Percentiles rank a stretch among this genome's conserved stretches.
Evolutionary conservation across 1,140 invertebrate genomes (phyloP).

Genomic region (Scylla paramamosain): DNA sequence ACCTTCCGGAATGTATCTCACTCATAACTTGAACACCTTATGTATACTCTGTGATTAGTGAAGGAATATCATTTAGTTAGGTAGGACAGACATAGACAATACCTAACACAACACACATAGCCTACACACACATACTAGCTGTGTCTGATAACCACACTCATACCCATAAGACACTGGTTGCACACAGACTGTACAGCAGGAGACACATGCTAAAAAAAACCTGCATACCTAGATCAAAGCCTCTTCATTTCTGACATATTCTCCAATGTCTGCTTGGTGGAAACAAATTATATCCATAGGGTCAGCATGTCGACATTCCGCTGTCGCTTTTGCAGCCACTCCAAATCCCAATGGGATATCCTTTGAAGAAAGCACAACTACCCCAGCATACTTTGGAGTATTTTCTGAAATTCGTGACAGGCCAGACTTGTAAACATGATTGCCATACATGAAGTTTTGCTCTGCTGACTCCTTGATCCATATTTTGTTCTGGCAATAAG

Average conservation of each 20-base stretch:
- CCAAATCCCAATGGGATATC: constrained; percentile 98
- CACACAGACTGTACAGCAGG: too few species aligned
- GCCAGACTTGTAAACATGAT: constrained; percentile 96
- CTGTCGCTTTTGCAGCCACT: constrained; percentile 93
- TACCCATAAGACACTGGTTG: too few species aligned
- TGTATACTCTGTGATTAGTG: too few species aligned
- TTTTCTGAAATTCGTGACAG: constrained; percentile 98
- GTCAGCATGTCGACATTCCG: constrained; percentile 95
- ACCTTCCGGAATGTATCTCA: too few species aligned
- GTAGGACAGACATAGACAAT: too few species aligned
- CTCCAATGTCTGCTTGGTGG: constrained; percentile 98
- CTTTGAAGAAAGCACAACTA: constrained; percentile 96
- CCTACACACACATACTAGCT: too few species aligned
- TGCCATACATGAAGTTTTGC: constrained; percentile 98
- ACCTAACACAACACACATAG: too few species aligned
- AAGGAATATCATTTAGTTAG: too few species aligned
- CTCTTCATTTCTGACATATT: constrained; percentile 97
- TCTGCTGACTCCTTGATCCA: constrained; percentile 98
- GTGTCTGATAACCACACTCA: too few species aligned
- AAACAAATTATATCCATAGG: constrained; percentile 95
- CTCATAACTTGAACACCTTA: too few species aligned
- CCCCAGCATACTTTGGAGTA: constrained; percentile 95
- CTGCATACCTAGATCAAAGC: background rate
- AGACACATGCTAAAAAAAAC: too few species aligned
- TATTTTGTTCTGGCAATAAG: constrained; percentile 98